Conservation (phyloP, 2,888 invertebrate genomes). For the Cheilosia vernalis region DNA sequence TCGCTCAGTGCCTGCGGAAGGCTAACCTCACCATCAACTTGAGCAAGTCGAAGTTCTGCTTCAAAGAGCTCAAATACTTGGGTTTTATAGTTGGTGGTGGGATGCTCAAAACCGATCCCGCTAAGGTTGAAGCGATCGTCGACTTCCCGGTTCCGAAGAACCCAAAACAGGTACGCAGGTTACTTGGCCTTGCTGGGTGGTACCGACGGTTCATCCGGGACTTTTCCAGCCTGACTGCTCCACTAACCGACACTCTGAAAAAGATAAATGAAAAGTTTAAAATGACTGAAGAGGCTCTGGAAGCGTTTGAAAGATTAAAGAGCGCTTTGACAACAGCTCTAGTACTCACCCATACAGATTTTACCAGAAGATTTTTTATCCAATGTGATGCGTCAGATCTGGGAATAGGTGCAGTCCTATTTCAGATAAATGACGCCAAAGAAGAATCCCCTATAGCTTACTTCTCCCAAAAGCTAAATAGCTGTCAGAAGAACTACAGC, state of each 20-base stretch:
- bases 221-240: slow-evolving; percentile 39
- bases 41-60: slow-evolving; percentile 47
- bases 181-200: slow-evolving; percentile 67
- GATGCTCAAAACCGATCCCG: slow-evolving; percentile 46
- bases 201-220: slow-evolving; percentile 60
- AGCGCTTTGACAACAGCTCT: slow-evolving; percentile 49
- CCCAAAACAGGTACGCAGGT: slow-evolving; percentile 58
- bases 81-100: slow-evolving; percentile 39
- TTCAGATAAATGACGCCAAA: slow-evolving; percentile 33
- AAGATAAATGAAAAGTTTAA: slow-evolving; percentile 39
- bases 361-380: slow-evolving; percentile 48
- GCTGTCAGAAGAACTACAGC: slow-evolving; percentile 15
- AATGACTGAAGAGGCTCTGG: slow-evolving; percentile 36
- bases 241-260: slow-evolving; percentile 41
- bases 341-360: slow-evolving; percentile 61
- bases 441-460: slow-evolving; percentile 42
- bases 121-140: slow-evolving; percentile 51
- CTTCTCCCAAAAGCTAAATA: slow-evolving; percentile 60
- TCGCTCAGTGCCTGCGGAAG: slow-evolving; percentile 36
- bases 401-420: slow-evolving; percentile 48
- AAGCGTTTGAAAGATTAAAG: slow-evolving; percentile 50
- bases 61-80: slow-evolving; percentile 52
- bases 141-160: slow-evolving; percentile 40
- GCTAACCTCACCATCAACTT: slow-evolving; percentile 61
- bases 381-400: slow-evolving; percentile 63